phyloP scores from a whole-genome alignment of 1,140 invertebrate species.

The Drosophila nigromelanica region DNA sequence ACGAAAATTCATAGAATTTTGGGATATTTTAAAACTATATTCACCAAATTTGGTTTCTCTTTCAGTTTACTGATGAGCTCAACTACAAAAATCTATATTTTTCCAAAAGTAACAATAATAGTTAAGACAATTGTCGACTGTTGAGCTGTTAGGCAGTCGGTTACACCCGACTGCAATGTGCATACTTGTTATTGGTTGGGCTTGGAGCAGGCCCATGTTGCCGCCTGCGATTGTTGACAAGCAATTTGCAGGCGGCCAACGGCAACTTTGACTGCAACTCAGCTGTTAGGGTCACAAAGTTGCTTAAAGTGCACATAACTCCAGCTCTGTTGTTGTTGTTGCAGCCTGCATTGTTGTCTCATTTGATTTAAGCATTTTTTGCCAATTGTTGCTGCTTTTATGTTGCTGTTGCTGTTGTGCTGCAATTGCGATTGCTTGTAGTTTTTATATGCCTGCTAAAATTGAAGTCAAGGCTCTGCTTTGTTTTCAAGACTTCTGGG shows the following conservation, averaged over 20 bases:
- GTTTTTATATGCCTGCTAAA: constrained; percentile 15
- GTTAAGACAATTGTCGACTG: too few species aligned
- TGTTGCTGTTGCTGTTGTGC: constrained; percentile 13
- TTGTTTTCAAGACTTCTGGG: constrained; percentile 59
- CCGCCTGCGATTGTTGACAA: constrained; percentile 73
- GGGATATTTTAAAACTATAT: too few species aligned
- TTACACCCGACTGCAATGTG: too few species aligned
- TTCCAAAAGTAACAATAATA: too few species aligned
- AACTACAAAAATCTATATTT: too few species aligned
- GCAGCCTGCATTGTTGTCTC: constrained; percentile 53
- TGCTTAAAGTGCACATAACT: constrained; percentile 72
- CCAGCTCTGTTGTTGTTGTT: constrained; percentile 16
- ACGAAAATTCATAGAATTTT: too few species aligned
- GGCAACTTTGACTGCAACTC: constrained; percentile 5
- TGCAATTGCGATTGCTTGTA: constrained; percentile 13
- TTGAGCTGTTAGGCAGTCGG: too few species aligned
- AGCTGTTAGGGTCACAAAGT: constrained; percentile 67
- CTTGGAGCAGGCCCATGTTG: constrained; percentile 28
- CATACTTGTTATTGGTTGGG: constrained; percentile 6
- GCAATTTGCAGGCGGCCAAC: constrained; percentile 63
- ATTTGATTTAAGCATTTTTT: constrained; percentile 72
- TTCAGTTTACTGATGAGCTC: too few species aligned
- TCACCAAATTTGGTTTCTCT: too few species aligned
- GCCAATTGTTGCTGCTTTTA: constrained; percentile 68
- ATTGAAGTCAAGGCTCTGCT: constrained; percentile 77